Evolutionary conservation across 2,113 vertebrate genomes (phyloP), one percentile per base, ranked within the genome.

Genomic region (Coturnix japonica): DNA sequence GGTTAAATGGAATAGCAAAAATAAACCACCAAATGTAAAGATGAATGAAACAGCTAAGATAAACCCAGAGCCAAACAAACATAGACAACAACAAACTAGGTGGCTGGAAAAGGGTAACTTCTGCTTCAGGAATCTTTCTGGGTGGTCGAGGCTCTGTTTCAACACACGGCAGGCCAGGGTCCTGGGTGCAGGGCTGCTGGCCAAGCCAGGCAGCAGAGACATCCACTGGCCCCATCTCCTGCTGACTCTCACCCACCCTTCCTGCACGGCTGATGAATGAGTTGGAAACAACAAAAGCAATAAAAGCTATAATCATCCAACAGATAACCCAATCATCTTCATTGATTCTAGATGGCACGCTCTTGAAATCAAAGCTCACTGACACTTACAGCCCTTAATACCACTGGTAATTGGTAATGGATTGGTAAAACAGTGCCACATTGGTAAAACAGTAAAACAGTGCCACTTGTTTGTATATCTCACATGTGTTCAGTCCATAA

Each of bases 11-110:
- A 30, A 74, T 85, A 89, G 78, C 71, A 89, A 92, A 95, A 95
- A 95, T 66, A 95, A 95, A 91, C 75, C 21, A 91, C 47, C 81
- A 82, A 76, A 89, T 72, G 11, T 28, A 92, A 87, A 92, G 94
- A 93, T 13, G 33, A 93, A 85, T 70, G 64, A 90, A 93, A 86
- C 37, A 70, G 51, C 75, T 51, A 81, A 89, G 91, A 91, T 93
- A 95, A 94, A 96, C 71, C 46, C 56, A 92, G 89, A 91, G 75
- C 73, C 89, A 95, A 95, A 89, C 74, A 90, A 92, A 90, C 78
- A 89, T 59, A 1, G 1, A 81, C 81, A 93, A 84, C 81, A 93
- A 87, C 81, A 95, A 94, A 93, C 74, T 91, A 87, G 35, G 82
- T 90, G 83, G 35, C 79, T 94, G 76, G 65, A 73, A 87, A 92